A percentile compares a stretch with the other conserved stretches of the same genome.
Evolutionary conservation across 30 jellyfish, hydroid and myxozoan genomes (phyloP).

Genomic region (Haliclystus octoradiatus): DNA sequence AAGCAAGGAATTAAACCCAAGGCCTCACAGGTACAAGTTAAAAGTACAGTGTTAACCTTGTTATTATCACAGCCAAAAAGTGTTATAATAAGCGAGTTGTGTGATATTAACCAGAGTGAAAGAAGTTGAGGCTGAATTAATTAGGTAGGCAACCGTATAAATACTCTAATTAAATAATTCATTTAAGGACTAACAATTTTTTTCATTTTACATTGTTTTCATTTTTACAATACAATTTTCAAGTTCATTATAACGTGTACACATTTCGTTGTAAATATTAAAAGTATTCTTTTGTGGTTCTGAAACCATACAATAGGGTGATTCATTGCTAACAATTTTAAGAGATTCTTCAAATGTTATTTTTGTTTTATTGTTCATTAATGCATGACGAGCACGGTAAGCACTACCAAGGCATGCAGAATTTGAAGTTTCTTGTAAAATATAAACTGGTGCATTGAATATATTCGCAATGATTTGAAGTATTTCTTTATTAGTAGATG

Average conservation of each 20-base stretch:
- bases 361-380: not conserved
- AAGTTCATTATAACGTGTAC: slow-evolving; percentile 17
- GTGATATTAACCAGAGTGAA: too few species aligned
- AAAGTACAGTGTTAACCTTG: too few species aligned
- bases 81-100: too few species aligned
- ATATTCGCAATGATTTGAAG: slow-evolving; percentile 55
- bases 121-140: too few species aligned
- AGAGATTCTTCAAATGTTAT: slow-evolving; percentile 7
- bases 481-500: slow-evolving; percentile 51
- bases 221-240: slow-evolving; percentile 9
- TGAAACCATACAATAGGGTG: slow-evolving; percentile 14
- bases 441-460: slow-evolving; percentile 53
- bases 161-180: too few species aligned
- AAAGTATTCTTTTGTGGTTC: slow-evolving; percentile 6
- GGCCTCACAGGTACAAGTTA: too few species aligned
- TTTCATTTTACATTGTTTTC: too few species aligned
- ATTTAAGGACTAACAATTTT: too few species aligned
- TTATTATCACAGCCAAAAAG: too few species aligned
- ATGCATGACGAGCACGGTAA: slow-evolving; percentile 44
- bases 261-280: slow-evolving; percentile 3
- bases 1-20: too few species aligned
- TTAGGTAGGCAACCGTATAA: too few species aligned
- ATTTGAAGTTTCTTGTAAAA: slow-evolving; percentile 38
- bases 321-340: slow-evolving; percentile 7
- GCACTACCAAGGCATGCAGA: slow-evolving; percentile 82